Evolutionary conservation across 2,113 vertebrate species (phyloP), one percentile per base, ranked within the genome.

Genomic region (Tupaia tana): DNA sequence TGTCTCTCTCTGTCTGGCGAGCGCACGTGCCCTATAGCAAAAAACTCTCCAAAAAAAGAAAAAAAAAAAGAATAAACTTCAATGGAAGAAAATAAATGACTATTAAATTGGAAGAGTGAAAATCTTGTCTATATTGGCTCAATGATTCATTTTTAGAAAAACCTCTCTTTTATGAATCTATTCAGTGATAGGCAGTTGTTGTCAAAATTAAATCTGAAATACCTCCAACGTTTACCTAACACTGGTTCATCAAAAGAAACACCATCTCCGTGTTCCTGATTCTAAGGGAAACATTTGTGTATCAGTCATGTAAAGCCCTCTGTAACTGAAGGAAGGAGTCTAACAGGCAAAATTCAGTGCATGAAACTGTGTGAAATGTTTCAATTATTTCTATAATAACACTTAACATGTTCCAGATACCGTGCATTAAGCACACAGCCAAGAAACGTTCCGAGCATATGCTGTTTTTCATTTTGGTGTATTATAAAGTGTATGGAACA

Each of bases 301-400:
- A 84, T 78, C 77, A 59, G 64, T n/a, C 81, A 70, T 79, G 52
- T 69, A 64, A 78, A 31, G 61, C 88, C n/a, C 70, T 79, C 89
- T 27, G 4, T 71, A 79, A 74, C 71, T 59, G 70, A 61, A 90
- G 84, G 81, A 82, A 79, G 59, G 67, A 56, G 22, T 93, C 25
- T 92, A 97, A 90, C 96, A 94, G 90, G n/a, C 63, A 89, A 91
- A 95, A 97, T 89, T 89, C 83, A 15, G 90, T 0, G 94, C 96
- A 93, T 83, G 95, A 96, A 98, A 94, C 98, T 98, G 98, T 98
- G 98, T 98, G 98, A 98, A 98, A 98, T 98, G 98, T 98, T 98
- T 98, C 98, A 98, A 98, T 99, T 98, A 98, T 98, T 97, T 98
- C 98, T 98, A 97, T 98, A 98, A 98, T 98, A 98, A 98, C 97